Base-by-base conservation (phyloP, 1,140 invertebrate species). In the Aphaenogaster ashmeadi region DNA sequence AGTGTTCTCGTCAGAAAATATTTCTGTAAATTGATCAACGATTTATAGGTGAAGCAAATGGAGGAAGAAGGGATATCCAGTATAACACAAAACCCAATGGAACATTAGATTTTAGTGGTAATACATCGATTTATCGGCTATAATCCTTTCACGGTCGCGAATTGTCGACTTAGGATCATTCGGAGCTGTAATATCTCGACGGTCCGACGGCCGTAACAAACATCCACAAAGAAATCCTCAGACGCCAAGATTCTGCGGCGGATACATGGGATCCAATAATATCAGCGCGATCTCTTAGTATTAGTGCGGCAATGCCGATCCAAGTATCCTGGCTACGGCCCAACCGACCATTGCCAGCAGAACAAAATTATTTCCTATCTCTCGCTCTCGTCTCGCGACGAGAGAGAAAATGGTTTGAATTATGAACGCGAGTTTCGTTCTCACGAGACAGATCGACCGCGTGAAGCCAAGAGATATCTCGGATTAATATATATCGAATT, bases 81-180 rank as follows among this genome's bases (percentile, higher is more conserved):
- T 72, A 50, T 72, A 83, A 74, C 27, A 41, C 52, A 62, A 81
- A 81, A 71, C 3, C 38, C 38, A 27, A 72, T 44, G 54, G 41
- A 44, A 33, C 41, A 74, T 84, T 84, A 60, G 69, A 38, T 62
- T 84, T 84, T 74, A 72, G 80, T 62, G 69, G 27, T 84, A 69
- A 36, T 71, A 84, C 67, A 74, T 84, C 80, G 80, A 71, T 71
- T 84, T 74, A 84, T 74, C 54, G 27, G 44, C 54, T 41, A 60
- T 75, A 84, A 84, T 84, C 80, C 69, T 75, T 75, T 84, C 54
- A 84, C 41, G 56, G 33, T 60, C 54, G 69, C 56, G 80, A 54
- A 75, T 84, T 74, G 80, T 84, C 80, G 80, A 84, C 69, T 84
- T 84, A 84, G 69, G 54, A 80, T 80, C 47, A 69, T n/a, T 67